Evolutionary conservation across 1,140 invertebrate species (phyloP).

Genomic region (Drosophila eugracilis): DNA sequence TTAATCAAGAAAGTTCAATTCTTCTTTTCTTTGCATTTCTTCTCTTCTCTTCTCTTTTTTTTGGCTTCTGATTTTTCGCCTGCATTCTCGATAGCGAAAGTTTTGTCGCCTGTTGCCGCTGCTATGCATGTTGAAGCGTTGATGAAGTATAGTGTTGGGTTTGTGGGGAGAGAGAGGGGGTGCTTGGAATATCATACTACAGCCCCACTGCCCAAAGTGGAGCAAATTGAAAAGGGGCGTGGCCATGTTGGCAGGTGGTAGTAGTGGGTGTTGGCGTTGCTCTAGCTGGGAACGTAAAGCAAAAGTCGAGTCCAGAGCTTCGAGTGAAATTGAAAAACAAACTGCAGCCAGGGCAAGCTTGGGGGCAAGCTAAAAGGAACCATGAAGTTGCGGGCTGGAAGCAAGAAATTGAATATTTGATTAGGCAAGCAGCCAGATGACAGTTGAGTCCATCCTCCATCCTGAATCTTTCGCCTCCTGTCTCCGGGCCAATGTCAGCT

Average conservation of each 20-base stretch:
- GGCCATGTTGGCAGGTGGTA: conserved; percentile 21
- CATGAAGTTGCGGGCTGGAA: background rate
- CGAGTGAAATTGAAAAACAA: conserved; percentile 52
- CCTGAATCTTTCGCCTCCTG: background rate
- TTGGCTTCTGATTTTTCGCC: background rate
- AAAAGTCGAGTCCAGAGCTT: conserved; percentile 27
- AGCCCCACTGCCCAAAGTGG: conserved; percentile 2
- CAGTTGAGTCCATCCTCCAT: background rate
- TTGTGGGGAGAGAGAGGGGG: too few species aligned
- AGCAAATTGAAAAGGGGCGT: conserved; percentile 62
- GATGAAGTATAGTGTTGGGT: too few species aligned
- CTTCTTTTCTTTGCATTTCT: background rate
- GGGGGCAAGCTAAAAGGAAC: conserved; percentile 7
- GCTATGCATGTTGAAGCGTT: background rate
- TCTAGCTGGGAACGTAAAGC: conserved; percentile 7
- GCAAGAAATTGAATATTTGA: conserved; percentile 25
- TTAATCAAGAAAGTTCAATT: conserved; percentile 10
- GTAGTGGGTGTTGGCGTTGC: too few species aligned
- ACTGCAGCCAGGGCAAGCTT: conserved; percentile 11
- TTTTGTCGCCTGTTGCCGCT: conserved; percentile 55
- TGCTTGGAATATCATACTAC: too few species aligned
- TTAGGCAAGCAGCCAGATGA: conserved; percentile 15
- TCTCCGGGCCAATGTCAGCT: conserved; percentile 7
- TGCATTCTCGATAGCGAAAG: conserved; percentile 27
- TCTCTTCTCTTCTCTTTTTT: background rate